Evolutionary conservation across 2,888 invertebrate species (phyloP), one percentile per base, ranked within the genome.

Genomic region (Drosophila formosana): DNA sequence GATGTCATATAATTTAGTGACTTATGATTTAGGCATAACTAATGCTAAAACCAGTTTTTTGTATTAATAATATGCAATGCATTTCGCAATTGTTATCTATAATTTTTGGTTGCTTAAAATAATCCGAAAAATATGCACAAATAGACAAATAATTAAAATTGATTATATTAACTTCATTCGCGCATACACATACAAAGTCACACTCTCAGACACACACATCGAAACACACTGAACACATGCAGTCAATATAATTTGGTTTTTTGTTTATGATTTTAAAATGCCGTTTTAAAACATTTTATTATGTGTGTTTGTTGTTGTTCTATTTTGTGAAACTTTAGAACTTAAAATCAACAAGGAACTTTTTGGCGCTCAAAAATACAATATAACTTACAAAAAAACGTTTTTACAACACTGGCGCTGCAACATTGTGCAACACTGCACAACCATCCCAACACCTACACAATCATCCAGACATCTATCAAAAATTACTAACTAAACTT

Each of bases 321-420:
- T 68, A 53, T 67, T 72, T 58, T 61, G 78, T 89, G 87, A 81
- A 88, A 73, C 76, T 71, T 80, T 88, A 88, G 75, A 86, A 86
- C 82, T 86, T 74, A 88, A 89, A 89, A 88, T 84, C 85, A 84
- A 89, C 89, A 88, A 86, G 85, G 85, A 86, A 86, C 85, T 86
- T 89, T 83, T 89, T 89, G 88, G 84, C 84, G 82, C 89, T 84
- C 89, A 89, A 85, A 88, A 84, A 82, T 84, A 77, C 82, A 86
- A 89, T 84, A 78, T 70, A 84, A 89, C 69, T 84, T 89, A 89
- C 89, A 84, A 78, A 80, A 84, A 76, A 60, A 47, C 4, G 18
- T 18, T 69, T 77, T 62, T 78, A 88, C 82, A 86, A 74, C 68
- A 72, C 74, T 74, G 86, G 80, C 34, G 45, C 63, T 66, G 68